Evolutionary conservation across 2,888 invertebrate genomes (phyloP).

Genomic region (Spilarctia lutea): DNA sequence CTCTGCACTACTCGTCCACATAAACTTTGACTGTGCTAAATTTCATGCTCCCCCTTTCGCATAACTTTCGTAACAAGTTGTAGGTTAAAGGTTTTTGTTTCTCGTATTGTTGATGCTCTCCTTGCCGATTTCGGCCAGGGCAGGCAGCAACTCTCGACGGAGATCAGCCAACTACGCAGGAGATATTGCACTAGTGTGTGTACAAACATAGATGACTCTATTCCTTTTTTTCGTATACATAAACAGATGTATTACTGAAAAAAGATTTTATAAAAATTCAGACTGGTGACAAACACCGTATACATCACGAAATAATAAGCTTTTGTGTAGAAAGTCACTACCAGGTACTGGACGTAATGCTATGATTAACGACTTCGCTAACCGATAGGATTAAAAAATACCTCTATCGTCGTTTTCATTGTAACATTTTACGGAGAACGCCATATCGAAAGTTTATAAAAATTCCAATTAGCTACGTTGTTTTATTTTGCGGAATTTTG

Average conservation of each 20-base stretch:
- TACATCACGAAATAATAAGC: conserved; percentile 33
- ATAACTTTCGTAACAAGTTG: too few relatives aligned
- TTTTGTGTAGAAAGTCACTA: conserved; percentile 33
- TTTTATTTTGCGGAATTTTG: not conserved
- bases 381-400: conserved; percentile 39
- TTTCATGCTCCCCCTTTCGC: too few relatives aligned
- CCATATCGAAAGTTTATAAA: not conserved
- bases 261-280: not conserved
- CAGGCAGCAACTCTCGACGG: too few relatives aligned
- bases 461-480: not conserved
- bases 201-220: too few relatives aligned
- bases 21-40: too few relatives aligned
- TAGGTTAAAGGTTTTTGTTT: too few relatives aligned
- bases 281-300: conserved; percentile 14
- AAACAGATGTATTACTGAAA: not conserved
- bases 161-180: too few relatives aligned
- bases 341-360: conserved; percentile 30
- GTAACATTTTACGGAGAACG: not conserved
- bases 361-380: conserved; percentile 40
- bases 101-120: too few relatives aligned
- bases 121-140: too few relatives aligned
- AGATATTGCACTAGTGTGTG: too few relatives aligned
- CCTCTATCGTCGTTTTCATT: not conserved
- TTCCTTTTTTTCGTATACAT: too few relatives aligned
- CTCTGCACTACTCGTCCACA: too few relatives aligned